Percentiles rank a stretch among this genome's conserved stretches.
Evolutionary conservation across 2,113 vertebrate genomes (phyloP).

Genomic region (Mus spicilegus): DNA sequence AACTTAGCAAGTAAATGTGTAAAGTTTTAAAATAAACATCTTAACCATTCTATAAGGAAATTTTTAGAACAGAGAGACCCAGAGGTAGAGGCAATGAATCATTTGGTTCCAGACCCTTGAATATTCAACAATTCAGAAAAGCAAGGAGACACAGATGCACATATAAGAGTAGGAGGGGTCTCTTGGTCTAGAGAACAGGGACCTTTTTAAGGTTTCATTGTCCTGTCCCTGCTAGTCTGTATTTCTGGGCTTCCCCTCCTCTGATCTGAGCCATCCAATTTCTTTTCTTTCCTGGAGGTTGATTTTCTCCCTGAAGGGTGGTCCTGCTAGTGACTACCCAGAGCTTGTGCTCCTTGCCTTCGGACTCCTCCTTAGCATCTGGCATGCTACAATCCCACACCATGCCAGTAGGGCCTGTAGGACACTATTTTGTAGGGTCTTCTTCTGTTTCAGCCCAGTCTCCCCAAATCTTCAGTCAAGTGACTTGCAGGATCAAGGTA

Average conservation of each 20-base stretch:
- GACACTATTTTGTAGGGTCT: neutral
- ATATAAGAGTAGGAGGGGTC: too few species aligned
- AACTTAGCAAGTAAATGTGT: neutral
- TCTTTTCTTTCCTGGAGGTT: neutral
- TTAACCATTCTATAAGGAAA: neutral
- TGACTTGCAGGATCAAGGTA: neutral
- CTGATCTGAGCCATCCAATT: neutral
- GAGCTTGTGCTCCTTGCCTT: neutral
- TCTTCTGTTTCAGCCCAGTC: neutral
- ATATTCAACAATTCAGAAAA: neutral
- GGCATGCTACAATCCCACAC: fast-evolving
- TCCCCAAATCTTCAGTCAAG: neutral
- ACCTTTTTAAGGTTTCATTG: fast-evolving
- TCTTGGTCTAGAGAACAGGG: neutral
- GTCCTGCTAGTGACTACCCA: neutral
- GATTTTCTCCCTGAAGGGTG: neutral
- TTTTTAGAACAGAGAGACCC: neutral
- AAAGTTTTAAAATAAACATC: neutral
- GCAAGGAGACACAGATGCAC: neutral
- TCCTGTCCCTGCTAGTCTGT: neutral
- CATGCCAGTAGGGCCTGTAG: neutral
- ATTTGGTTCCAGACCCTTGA: neutral
- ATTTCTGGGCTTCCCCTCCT: neutral
- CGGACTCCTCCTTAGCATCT: fast-evolving
- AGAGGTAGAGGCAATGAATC: neutral